Base-by-base conservation (phyloP, 2,113 vertebrate species). In the Epinephelus cyanopodus region DNA sequence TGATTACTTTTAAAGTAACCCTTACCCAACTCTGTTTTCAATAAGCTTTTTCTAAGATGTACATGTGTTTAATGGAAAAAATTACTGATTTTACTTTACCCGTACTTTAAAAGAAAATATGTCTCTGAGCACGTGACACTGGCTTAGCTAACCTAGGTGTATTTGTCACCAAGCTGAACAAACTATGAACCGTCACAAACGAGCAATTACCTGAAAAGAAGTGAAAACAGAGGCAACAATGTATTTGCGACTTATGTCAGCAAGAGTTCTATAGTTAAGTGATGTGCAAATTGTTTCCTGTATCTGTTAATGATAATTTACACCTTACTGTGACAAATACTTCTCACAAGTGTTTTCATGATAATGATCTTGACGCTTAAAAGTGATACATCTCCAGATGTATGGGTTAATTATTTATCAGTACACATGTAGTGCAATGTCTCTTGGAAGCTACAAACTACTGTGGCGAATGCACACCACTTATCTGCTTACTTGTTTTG, bases 391-490 rank as follows among this genome's bases (percentile, higher is more conserved):
- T 84, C 81, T 86, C 61, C 85, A 84, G 81, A 90, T 89, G 87
- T 76, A 33, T 11, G 27, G n/a, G 70, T 89, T 89, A 85, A 91
- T 92, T 90, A 93, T 90, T 93, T 60, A 92, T 90, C 66, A 80
- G 60, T 45, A 73, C 60, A 73, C 74, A 50, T 69, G 61, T 79
- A 75, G 39, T 66, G 37, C 63, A 63, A 29, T 8, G 58, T 23
- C 29, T 77, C 56, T 61, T 76, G 14, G 67, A 79, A 45, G 48
- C 57, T n/a, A 60, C 12, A 58, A 42, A 67, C 54, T 21, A 6
- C 62, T 62, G 39, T 33, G 19, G 19, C 48, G 63, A 19, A 52
- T 17, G 45, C n/a, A 50, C 58, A 37, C 23, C 42, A 39, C 48
- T 83, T 76, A 63, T 57, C 48, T 76, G 39, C 27, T 25, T 21